Evolutionary conservation across 2,797 vertebrate species (phyloP).

Genomic region (Erithacus rubecula): DNA sequence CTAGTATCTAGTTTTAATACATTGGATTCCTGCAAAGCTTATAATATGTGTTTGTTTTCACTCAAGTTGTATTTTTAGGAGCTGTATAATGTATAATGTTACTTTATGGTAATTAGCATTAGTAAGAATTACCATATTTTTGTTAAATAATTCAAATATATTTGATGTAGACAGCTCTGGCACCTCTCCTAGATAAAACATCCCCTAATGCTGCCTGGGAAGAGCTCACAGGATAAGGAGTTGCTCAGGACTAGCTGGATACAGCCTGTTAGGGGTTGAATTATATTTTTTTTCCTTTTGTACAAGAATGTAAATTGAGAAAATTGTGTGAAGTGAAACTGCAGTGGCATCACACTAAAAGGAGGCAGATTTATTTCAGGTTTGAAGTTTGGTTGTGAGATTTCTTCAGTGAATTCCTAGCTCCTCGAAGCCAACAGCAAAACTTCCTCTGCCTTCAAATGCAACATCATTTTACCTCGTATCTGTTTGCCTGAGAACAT

Average conservation of each 20-base stretch:
- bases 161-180: neutral
- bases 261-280: neutral
- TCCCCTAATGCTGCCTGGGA: neutral
- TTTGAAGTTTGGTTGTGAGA: neutral
- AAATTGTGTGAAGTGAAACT: neutral
- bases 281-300: neutral
- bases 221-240: neutral
- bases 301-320: neutral
- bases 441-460: neutral
- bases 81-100: neutral
- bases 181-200: neutral
- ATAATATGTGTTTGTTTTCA: neutral
- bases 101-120: neutral
- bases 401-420: neutral
- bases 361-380: neutral
- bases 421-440: neutral
- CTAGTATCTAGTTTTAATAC: neutral
- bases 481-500: neutral
- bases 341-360: neutral
- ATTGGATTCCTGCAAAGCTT: neutral
- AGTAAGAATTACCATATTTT: neutral
- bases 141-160: neutral
- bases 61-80: neutral
- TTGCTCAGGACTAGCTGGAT: neutral
- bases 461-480: neutral